These are phyloP conservation scores for Oligia strigilis DNA, from an alignment of 2,888 invertebrate genomes.

Conservation along the genomic window DNA sequence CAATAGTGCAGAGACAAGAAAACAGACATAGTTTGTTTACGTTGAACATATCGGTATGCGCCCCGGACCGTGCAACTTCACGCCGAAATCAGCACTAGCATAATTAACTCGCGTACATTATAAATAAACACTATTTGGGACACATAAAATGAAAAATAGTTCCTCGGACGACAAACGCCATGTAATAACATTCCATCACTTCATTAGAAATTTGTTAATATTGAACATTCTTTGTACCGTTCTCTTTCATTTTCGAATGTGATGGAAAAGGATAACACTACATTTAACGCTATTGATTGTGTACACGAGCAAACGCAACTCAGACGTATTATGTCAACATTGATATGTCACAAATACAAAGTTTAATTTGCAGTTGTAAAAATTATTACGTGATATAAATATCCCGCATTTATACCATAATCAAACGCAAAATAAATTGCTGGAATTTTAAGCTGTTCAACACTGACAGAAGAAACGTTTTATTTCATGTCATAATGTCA, in stretches of 20 bases:
- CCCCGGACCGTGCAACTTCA: conserved; percentile 73
- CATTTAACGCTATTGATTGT: conserved; percentile 27
- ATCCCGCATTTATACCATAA: background rate
- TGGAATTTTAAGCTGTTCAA: conserved; percentile 1
- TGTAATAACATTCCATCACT: conserved; percentile 62
- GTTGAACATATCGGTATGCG: conserved; percentile 84
- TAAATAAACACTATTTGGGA: conserved; percentile 83
- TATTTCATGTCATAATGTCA: conserved; percentile 17
- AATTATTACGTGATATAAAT: background rate
- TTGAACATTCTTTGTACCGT: conserved; percentile 43
- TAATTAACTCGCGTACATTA: conserved; percentile 81
- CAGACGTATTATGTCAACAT: conserved; percentile 57
- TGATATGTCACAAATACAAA: conserved; percentile 59
- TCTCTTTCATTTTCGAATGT: conserved; percentile 32
- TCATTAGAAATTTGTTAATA: conserved; percentile 45
- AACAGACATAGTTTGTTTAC: conserved; percentile 87
- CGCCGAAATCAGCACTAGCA: conserved; percentile 77
- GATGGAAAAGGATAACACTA: conserved; percentile 40
- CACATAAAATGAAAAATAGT: conserved; percentile 79
- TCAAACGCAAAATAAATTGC: conserved; percentile 21
- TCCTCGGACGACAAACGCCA: conserved; percentile 66
- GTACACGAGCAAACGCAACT: background rate
- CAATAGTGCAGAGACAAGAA: conserved; percentile 85
- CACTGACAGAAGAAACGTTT: conserved; percentile 58
- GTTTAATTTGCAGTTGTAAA: conserved; percentile 40